Conservation (phyloP, 2,888 invertebrate genomes). For the Ophioninae sp. region DNA sequence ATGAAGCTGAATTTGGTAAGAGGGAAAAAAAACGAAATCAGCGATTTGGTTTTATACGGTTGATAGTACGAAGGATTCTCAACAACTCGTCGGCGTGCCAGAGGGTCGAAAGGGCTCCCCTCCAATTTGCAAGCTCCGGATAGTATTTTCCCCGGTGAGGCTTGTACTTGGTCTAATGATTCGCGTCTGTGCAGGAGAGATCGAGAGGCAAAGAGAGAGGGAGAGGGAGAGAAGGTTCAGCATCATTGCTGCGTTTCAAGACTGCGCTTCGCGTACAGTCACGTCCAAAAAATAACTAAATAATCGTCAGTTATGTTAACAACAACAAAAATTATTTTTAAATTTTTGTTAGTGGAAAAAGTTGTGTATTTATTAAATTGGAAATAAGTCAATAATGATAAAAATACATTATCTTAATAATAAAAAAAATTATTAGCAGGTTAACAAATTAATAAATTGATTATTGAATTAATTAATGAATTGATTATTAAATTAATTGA, state of each 20-base stretch:
- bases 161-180: conserved; percentile 69
- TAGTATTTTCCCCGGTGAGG: conserved; percentile 66
- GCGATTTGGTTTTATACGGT: conserved; percentile 66
- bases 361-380: too few species aligned
- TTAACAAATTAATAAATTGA: too few species aligned
- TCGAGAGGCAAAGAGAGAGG: neutral
- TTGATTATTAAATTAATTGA: too few species aligned
- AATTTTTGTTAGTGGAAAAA: neutral
- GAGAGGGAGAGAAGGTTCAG: conserved; percentile 5
- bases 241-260: conserved; percentile 8
- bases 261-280: conserved; percentile 5
- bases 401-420: too few species aligned
- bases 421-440: too few species aligned
- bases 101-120: conserved; percentile 50
- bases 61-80: conserved; percentile 16
- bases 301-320: neutral
- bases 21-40: conserved; percentile 63
- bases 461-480: too few species aligned
- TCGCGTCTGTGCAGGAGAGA: conserved; percentile 51
- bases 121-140: conserved; percentile 63
- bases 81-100: conserved; percentile 33
- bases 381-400: too few species aligned
- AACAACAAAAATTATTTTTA: neutral
- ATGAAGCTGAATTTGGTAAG: neutral
- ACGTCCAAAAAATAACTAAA: neutral